A percentile compares a stretch with the other conserved stretches of the same genome.
Evolutionary conservation across 64 coral and sea anemone species (phyloP).

Genomic region (Anthopleura sola): DNA sequence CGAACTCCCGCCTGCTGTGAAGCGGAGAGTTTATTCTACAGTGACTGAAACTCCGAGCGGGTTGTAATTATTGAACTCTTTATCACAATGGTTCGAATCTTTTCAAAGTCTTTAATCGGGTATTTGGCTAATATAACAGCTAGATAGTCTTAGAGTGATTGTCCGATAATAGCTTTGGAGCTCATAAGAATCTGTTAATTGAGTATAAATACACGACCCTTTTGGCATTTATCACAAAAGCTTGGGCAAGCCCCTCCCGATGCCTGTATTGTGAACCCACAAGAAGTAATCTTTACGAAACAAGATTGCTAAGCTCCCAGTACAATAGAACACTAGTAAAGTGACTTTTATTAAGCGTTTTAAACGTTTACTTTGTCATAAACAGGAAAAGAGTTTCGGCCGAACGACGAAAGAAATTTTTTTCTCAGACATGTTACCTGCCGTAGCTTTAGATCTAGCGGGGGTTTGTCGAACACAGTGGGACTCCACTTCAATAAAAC

Average conservation of each 20-base stretch:
- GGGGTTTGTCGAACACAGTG: neutral
- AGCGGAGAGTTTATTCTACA: neutral
- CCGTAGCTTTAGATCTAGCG: neutral
- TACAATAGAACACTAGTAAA: neutral
- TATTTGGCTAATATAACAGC: neutral
- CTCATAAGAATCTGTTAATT: constrained; percentile 16
- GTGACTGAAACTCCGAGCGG: neutral
- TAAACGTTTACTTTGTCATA: constrained; percentile 1
- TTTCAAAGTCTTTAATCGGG: neutral
- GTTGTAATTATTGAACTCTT: neutral
- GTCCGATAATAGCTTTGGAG: neutral
- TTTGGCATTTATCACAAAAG: neutral
- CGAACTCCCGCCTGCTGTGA: neutral
- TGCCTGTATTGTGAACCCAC: neutral
- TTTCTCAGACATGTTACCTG: neutral
- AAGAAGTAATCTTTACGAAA: neutral
- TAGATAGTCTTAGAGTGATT: constrained; percentile 14
- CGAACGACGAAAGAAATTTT: neutral
- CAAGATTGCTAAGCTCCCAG: neutral
- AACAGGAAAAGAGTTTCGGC: constrained; percentile 1
- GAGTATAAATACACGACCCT: constrained; percentile 13
- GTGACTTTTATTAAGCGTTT: neutral
- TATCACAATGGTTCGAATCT: neutral
- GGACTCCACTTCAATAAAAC: neutral
- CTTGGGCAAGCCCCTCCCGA: neutral